Evolutionary conservation across 2,113 vertebrate genomes (phyloP).

Genomic region (Actenoides lindsayi): DNA sequence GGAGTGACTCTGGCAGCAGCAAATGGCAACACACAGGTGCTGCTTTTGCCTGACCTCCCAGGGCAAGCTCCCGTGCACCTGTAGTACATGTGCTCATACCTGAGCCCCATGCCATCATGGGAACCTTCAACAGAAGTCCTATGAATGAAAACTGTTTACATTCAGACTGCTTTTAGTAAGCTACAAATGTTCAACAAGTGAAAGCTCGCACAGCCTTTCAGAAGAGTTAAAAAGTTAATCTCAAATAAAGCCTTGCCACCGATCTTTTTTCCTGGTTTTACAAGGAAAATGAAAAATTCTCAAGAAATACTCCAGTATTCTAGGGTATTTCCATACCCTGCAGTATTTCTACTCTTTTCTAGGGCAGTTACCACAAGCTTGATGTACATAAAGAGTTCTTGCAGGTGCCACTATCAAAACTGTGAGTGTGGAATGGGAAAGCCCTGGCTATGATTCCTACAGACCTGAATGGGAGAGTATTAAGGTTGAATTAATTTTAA

Average conservation of each 20-base stretch:
- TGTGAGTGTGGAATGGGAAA: not conserved
- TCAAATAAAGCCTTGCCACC: not conserved
- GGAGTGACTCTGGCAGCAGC: not conserved
- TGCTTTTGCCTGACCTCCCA: not conserved
- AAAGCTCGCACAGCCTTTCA: not conserved
- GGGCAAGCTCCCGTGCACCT: not conserved
- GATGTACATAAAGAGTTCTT: not conserved
- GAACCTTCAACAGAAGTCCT: not conserved
- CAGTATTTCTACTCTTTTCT: not conserved
- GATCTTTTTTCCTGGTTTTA: not conserved
- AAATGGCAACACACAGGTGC: not conserved
- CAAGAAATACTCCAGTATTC: not conserved
- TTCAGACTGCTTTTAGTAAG: not conserved
- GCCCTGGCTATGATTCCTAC: not conserved
- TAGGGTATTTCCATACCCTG: too few species aligned
- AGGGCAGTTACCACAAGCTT: not conserved
- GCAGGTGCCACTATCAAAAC: not conserved
- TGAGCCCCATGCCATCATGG: not conserved
- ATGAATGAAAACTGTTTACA: not conserved
- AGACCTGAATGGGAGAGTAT: not conserved
- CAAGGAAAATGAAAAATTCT: not conserved
- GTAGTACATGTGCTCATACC: not conserved
- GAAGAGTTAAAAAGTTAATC: not conserved
- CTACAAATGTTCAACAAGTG: not conserved
- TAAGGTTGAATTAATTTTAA: not conserved